Conservation (phyloP, 1,140 invertebrate genomes). For the Aphaenogaster ashmeadi region DNA sequence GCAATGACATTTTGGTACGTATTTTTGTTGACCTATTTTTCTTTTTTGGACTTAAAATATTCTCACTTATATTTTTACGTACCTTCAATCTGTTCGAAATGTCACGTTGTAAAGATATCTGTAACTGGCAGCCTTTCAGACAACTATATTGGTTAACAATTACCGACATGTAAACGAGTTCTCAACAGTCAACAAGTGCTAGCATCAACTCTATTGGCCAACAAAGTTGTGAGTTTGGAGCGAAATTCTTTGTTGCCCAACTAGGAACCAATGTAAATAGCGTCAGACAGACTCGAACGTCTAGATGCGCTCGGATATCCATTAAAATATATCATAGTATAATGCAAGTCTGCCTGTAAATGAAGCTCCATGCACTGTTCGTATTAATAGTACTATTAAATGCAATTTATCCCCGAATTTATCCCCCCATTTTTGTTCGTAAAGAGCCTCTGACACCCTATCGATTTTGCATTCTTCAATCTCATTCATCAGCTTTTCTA, state of each 20-base stretch:
- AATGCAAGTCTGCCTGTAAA: conserved; percentile 1
- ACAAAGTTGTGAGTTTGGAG: conserved; percentile 50
- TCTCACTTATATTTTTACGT: background rate
- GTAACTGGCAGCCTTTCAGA: conserved; percentile 13
- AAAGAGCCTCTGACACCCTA: background rate
- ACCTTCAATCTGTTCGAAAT: background rate
- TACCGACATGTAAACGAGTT: conserved; percentile 60
- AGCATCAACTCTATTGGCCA: conserved; percentile 17
- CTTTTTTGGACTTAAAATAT: background rate
- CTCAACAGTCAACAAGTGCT: conserved; percentile 55
- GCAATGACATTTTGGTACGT: background rate
- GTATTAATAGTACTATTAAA: background rate
- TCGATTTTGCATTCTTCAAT: background rate
- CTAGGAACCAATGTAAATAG: conserved; percentile 47
- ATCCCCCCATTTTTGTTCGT: background rate
- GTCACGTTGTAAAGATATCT: conserved; percentile 24
- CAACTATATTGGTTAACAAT: conserved; percentile 48
- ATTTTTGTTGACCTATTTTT: background rate
- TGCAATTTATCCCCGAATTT: background rate
- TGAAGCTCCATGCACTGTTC: background rate
- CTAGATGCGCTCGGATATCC: background rate
- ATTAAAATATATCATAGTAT: conserved; percentile 17
- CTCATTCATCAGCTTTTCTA: background rate
- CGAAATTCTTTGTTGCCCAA: conserved; percentile 54
- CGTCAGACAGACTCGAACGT: conserved; percentile 6